A percentile compares a stretch with the other conserved stretches of the same genome.
Conservation (phyloP, 1,140 invertebrate genomes). For the Ceratosolen solmsi region DNA sequence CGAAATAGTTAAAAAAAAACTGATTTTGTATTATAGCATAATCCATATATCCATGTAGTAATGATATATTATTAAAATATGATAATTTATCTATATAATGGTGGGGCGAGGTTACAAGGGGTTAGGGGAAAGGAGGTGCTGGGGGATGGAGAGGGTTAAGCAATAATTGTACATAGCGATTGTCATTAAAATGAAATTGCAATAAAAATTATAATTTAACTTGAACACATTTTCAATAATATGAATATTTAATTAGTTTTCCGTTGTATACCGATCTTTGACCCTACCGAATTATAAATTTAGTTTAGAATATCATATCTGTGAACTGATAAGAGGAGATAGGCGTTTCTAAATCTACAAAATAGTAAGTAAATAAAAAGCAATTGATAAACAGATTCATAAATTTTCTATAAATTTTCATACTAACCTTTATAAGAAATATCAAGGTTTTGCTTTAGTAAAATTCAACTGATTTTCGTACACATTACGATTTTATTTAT, state of each 20-base stretch:
- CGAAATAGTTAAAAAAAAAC: no score
- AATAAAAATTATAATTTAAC: not conserved
- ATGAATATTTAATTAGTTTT: not conserved
- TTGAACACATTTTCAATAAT: not conserved
- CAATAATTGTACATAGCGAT: no score
- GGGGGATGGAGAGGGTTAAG: no score
- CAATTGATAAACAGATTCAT: conserved; percentile 15
- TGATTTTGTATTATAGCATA: no score
- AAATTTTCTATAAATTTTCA: not conserved
- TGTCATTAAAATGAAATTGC: not conserved
- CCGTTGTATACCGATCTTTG: not conserved
- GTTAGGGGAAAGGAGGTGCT: no score
- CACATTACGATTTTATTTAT: conserved; percentile 44
- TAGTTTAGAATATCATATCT: conserved; percentile 26
- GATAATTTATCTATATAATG: no score
- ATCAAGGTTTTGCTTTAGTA: not conserved
- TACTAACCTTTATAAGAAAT: not conserved
- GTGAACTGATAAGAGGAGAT: conserved; percentile 9
- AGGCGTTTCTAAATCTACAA: conserved; percentile 13
- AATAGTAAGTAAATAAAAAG: conserved; percentile 27
- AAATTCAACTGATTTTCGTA: conserved; percentile 5
- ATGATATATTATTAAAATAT: no score
- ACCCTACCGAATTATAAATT: conserved; percentile 19
- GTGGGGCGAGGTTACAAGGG: no score
- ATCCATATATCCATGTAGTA: no score